Evolutionary conservation across 2,888 invertebrate species (phyloP).

Genomic region (Deilephila porcellus): DNA sequence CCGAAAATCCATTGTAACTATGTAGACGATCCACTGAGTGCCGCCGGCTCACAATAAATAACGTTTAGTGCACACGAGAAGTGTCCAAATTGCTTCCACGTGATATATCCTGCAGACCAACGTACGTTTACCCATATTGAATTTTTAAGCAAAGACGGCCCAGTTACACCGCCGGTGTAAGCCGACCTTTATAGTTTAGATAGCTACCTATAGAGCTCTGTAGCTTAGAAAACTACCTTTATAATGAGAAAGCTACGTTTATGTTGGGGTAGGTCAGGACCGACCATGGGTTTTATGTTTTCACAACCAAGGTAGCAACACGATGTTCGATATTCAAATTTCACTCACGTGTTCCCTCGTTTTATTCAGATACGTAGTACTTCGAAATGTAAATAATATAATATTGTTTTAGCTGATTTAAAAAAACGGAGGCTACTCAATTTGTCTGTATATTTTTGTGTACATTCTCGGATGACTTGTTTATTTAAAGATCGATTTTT

Average conservation of each 20-base stretch:
- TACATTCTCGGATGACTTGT: neutral
- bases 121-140: slow-evolving; percentile 77
- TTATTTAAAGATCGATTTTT: too few relatives aligned
- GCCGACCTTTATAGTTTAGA: slow-evolving; percentile 43
- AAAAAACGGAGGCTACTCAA: neutral
- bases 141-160: slow-evolving; percentile 75
- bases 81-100: slow-evolving; percentile 82
- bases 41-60: slow-evolving; percentile 80
- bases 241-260: slow-evolving; percentile 30
- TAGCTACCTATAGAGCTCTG: slow-evolving; percentile 25
- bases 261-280: slow-evolving; percentile 60
- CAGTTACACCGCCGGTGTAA: slow-evolving; percentile 40
- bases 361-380: neutral
- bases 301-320: slow-evolving; percentile 45
- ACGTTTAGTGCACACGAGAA: slow-evolving; percentile 79
- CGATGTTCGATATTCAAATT: neutral
- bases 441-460: neutral
- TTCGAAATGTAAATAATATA: neutral
- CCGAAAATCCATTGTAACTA: slow-evolving; percentile 74
- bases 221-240: slow-evolving; percentile 55
- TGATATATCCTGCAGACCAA: slow-evolving; percentile 75
- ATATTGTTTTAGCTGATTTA: too few relatives aligned
- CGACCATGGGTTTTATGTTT: slow-evolving; percentile 56
- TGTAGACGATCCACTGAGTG: slow-evolving; percentile 77
- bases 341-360: neutral